Base-by-base conservation (phyloP, 1,140 invertebrate genomes). In the Sitobion miscanthi region DNA sequence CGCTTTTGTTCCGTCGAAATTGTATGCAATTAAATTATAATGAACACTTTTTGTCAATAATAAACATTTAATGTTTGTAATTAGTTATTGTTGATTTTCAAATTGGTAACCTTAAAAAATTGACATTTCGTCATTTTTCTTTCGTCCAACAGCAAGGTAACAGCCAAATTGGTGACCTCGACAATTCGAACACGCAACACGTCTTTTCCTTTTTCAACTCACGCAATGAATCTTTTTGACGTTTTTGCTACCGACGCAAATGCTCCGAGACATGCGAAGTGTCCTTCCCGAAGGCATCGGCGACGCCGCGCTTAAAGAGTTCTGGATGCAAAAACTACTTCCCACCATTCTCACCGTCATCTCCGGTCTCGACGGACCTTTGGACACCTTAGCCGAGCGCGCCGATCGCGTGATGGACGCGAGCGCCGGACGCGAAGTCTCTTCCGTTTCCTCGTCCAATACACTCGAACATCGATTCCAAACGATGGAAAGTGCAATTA, bases 331-430 rank as follows among this genome's bases (percentile, higher is more conserved):
- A 9, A 86, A 86, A 9, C 42, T 86, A 1, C 85, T 42, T 3
- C n/a, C 38, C 0, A 3, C 85, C 38, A 47, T 86, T 25, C 85
- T 86, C 30, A 42, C 85, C 23, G 42, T 86, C 0, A 30, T 86
- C 6, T 42, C 42, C 21, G 85, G 85, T 0, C 23, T 86, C 5
- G 85, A 45, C 85, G 85, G 83, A 20, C 3, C 38, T 0, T 42
- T 86, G 25, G 38, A 86, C 6, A 1, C 0, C 2, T 30, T 86
- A 1, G 85, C 94, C 1, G 94, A 95, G n/a, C 95, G 94, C 9
- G 62, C 25, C 42, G 42, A 86, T 5, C 85, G 85, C 1, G 85
- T 86, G 1, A 45, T 45, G 85, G 85, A 86, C 45, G 42, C 25
- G 2, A 86, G 85, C 6, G 21, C 11, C 85, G 8, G 1, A n/a